Base-by-base conservation (phyloP, 2,888 invertebrate genomes). In the Cheilosia soror region DNA sequence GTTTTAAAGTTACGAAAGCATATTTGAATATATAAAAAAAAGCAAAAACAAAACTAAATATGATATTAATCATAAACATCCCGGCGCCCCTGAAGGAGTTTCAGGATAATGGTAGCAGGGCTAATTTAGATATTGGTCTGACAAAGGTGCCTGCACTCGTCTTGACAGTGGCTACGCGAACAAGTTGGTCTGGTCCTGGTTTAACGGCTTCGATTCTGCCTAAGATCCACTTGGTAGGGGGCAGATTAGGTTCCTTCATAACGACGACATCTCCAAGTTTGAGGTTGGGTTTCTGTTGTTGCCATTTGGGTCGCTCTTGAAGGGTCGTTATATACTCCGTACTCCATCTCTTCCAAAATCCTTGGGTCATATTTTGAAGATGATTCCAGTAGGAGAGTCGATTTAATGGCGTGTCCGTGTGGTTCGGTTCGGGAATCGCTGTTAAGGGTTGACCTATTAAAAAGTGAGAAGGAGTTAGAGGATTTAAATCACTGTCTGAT, bases 311-410 rank as follows among this genome's bases (percentile, higher is more conserved):
- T 7, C 82, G 78, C 31, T 75, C 47, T 51, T 85, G 85, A 15
- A 85, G 15, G 6, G 68, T 29, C 13, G 69, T 76, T 6, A 86
- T 13, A 27, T 83, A 87, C 33, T 86, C 72, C 1, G 33, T 53
- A 27, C 80, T 71, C 77, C 83, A 81, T 72, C 44, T 84, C 20
- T 20, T 81, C 86, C 87, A 87, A 49, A 85, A 86, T 0, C 71
- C 80, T 47, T 87, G 87, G 5, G 80, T 76, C 69, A 72, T 85
- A 9, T 58, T 60, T 63, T 79, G 73, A 20, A 72, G 72, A 6
- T 84, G 77, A 20, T 40, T 62, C 78, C 75, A 87, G 9, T 63
- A 40, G 5, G 60, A 44, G 2, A 73, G 44, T 15, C 77, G 62
- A 33, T 73, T 86, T 3, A 20, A 5, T 11, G 72, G 68, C 2